Conservation (phyloP, 2,888 invertebrate genomes). For the Oligia strigilis region DNA sequence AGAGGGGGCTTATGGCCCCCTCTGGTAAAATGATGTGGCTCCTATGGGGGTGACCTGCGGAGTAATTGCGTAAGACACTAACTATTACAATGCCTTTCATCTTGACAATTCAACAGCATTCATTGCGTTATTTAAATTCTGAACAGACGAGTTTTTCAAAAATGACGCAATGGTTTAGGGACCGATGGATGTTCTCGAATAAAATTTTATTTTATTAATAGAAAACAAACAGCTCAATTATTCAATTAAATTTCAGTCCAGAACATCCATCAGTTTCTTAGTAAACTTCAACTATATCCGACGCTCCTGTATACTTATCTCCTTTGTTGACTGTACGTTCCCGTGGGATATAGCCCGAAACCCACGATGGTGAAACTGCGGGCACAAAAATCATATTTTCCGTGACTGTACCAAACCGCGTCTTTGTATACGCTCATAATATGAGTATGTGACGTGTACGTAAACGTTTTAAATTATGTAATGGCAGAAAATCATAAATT, state of each 20-base stretch:
- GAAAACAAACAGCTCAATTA: no score
- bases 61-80: not conserved
- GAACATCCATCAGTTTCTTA: no score
- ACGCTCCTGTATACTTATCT: no score
- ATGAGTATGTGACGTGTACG: not conserved
- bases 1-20: no score
- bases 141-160: not conserved
- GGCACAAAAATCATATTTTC: not conserved
- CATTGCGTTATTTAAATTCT: not conserved
- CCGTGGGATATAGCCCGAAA: not conserved
- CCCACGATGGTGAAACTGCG: not conserved
- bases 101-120: not conserved
- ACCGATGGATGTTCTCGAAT: not conserved
- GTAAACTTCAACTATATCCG: no score
- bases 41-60: not conserved
- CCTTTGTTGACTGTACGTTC: not conserved
- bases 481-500: conserved; percentile 19
- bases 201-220: no score
- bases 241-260: no score
- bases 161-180: not conserved
- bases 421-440: not conserved
- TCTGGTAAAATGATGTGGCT: no score
- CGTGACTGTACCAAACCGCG: not conserved
- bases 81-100: not conserved
- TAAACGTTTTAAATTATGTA: conserved; percentile 13